Conservation (phyloP, 2,797 vertebrate species). For the Emydoidea blandingii region DNA sequence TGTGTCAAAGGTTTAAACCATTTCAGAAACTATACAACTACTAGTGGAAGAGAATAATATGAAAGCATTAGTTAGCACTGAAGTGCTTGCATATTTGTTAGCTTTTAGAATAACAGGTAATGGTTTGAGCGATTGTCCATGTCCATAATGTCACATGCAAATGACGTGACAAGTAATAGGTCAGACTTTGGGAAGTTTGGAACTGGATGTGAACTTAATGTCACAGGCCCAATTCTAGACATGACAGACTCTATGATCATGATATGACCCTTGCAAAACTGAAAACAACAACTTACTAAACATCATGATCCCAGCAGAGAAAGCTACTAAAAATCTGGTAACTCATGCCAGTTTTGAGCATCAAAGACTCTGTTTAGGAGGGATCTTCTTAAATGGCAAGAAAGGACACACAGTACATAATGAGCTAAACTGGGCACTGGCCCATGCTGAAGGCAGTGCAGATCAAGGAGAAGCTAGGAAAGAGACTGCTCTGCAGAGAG, state of each 20-base stretch:
- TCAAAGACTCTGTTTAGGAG: not conserved
- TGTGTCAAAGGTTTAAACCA: slow-evolving; percentile 35
- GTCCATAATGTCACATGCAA: not conserved
- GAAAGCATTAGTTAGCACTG: slow-evolving; percentile 33
- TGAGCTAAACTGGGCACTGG: rapidly evolving
- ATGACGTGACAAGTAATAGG: not conserved
- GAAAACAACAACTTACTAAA: not conserved
- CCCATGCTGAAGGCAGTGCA: not conserved
- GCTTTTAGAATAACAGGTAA: not conserved
- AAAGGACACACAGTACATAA: not conserved
- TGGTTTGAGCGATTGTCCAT: not conserved
- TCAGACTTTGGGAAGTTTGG: not conserved
- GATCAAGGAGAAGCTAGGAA: rapidly evolving
- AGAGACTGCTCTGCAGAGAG: not conserved
- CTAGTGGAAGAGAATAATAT: not conserved
- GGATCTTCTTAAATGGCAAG: not conserved
- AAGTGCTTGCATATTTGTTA: not conserved
- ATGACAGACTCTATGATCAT: not conserved
- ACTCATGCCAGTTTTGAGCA: not conserved
- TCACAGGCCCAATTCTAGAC: not conserved
- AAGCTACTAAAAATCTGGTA: not conserved
- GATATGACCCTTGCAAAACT: not conserved
- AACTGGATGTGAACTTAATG: not conserved
- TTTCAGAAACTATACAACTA: slow-evolving; percentile 48
- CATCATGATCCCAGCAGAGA: not conserved